phyloP scores from a whole-genome alignment of 2,888 invertebrate genomes.

The Stenotaenia linearis region DNA sequence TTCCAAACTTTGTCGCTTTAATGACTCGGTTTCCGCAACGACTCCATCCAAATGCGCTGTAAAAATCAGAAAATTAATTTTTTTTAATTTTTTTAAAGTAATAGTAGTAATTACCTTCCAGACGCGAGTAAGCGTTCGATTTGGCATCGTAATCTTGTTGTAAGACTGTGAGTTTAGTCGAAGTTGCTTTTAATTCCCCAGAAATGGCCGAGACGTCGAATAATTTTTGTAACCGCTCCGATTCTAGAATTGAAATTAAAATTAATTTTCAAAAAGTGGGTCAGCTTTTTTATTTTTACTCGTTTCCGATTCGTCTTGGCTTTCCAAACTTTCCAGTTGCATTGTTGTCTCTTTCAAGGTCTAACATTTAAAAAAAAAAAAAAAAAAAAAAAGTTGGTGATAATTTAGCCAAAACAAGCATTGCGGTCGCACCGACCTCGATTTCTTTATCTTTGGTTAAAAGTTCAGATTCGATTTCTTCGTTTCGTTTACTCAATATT shows the following conservation, averaged over 20 bases:
- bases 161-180: conserved; percentile 53
- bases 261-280: not conserved
- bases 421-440: too few relatives aligned
- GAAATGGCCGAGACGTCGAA: conserved; percentile 56
- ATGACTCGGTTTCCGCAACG: conserved; percentile 42
- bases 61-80: not conserved
- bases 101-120: conserved; percentile 28
- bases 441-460: conserved; percentile 36
- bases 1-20: conserved; percentile 46
- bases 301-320: not conserved
- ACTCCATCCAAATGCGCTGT: conserved; percentile 35
- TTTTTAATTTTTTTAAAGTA: too few relatives aligned
- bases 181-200: conserved; percentile 56
- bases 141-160: conserved; percentile 49
- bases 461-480: conserved; percentile 33
- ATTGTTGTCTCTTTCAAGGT: not conserved
- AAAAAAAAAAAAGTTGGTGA: too few relatives aligned
- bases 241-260: not conserved
- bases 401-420: too few relatives aligned
- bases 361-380: too few relatives aligned
- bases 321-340: not conserved
- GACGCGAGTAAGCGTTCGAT: conserved; percentile 42
- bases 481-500: conserved; percentile 21
- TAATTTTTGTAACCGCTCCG: conserved; percentile 47
- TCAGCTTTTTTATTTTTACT: not conserved